These are phyloP conservation scores for Trididemnum nubilum DNA, from an alignment of 23 tunicate species.

Conservation along the genomic window DNA sequence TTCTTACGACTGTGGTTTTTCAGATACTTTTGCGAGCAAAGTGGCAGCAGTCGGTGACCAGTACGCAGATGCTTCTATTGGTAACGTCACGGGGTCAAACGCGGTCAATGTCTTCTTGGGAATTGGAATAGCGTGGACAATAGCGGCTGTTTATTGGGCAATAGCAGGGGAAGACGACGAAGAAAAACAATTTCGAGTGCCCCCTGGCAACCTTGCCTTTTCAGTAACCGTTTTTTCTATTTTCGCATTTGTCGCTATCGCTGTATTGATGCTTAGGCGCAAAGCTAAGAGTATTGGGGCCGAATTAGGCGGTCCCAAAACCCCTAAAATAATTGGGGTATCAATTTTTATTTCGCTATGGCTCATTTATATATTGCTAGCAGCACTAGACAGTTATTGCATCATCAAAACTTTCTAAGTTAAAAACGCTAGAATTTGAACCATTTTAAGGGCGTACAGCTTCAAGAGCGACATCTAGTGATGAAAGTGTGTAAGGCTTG, in stretches of 20 bases:
- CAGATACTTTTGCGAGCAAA: constrained; percentile 98
- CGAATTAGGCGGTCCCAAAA: constrained; percentile 94
- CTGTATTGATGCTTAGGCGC: constrained; percentile 72
- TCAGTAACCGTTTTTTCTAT: constrained; percentile 86
- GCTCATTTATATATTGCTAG: constrained; percentile 76
- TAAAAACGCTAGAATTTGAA: neutral
- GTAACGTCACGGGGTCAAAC: constrained; percentile 98
- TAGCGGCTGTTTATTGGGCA: constrained; percentile 94
- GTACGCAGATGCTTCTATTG: constrained; percentile 97
- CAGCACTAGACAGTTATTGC: constrained; percentile 90
- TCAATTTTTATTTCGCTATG: constrained; percentile 77
- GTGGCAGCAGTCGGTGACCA: constrained; percentile 98
- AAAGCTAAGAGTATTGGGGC: constrained; percentile 68
- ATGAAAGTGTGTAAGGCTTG: too few relatives aligned
- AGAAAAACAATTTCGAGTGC: constrained; percentile 55
- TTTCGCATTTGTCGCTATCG: constrained; percentile 74
- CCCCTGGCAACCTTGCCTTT: constrained; percentile 90
- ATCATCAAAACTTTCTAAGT: constrained; percentile 80
- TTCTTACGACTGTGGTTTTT: too few relatives aligned
- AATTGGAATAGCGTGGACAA: constrained; percentile 98
- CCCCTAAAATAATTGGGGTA: constrained; percentile 56
- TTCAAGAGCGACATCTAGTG: too few relatives aligned
- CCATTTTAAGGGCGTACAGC: neutral
- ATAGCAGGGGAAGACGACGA: constrained; percentile 48
- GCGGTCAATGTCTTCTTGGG: constrained; percentile 99